phyloP scores from a whole-genome alignment of 2,888 invertebrate genomes.

The Escarpia spicata region DNA sequence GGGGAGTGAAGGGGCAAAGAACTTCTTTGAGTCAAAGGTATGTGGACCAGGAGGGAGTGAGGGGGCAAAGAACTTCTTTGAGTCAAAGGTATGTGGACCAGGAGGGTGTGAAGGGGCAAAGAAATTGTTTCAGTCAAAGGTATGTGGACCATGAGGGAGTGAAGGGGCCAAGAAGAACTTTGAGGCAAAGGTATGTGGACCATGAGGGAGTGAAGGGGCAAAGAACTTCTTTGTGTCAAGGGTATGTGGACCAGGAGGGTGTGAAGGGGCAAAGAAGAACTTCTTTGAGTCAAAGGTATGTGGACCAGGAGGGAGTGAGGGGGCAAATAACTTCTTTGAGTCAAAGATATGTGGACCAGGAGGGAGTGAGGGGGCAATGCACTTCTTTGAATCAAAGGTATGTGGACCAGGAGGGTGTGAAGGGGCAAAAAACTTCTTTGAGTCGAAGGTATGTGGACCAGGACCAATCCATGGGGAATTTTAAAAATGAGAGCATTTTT shows the following conservation, averaged over 20 bases:
- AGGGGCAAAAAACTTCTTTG: constrained; percentile 96
- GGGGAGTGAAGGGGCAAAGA: constrained; percentile 94
- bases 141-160: constrained; percentile 94
- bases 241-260: constrained; percentile 92
- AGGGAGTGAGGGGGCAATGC: constrained; percentile 95
- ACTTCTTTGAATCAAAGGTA: constrained; percentile 94
- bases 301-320: constrained; percentile 91
- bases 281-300: constrained; percentile 95
- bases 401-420: constrained; percentile 81
- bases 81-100: constrained; percentile 92
- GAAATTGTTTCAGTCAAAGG: constrained; percentile 94
- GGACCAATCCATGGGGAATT: too few relatives aligned
- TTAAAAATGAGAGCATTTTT: too few relatives aligned
- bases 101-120: constrained; percentile 95
- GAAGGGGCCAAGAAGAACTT: constrained; percentile 94
- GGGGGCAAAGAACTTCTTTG: constrained; percentile 95
- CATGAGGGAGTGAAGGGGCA: constrained; percentile 94
- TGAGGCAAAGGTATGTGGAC: constrained; percentile 81
- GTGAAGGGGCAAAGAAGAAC: constrained; percentile 88
- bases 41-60: constrained; percentile 93
- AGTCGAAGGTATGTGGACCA: constrained; percentile 80
- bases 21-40: constrained; percentile 96
- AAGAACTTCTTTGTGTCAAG: constrained; percentile 96
- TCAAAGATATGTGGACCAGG: constrained; percentile 92
- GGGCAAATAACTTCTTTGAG: constrained; percentile 96